Base-by-base conservation (phyloP, 2,113 vertebrate genomes). In the Kobus ellipsiprymnus region DNA sequence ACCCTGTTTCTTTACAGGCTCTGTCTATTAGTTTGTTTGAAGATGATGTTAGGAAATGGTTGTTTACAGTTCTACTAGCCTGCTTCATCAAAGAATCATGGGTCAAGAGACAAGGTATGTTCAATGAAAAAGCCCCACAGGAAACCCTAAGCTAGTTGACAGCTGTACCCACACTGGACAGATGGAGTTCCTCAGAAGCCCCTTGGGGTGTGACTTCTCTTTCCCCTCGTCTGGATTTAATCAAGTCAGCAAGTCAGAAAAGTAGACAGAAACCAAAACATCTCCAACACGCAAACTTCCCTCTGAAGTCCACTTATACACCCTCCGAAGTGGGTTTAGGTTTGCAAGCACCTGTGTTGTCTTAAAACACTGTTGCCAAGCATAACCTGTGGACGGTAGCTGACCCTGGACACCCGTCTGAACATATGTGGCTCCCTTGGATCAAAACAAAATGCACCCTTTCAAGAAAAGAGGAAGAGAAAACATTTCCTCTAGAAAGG, bases 311-410 rank as follows among this genome's bases (percentile, higher is more conserved):
- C 54, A 21, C 62, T 93, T 87, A 95, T 6, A 0, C 33, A 15
- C 84, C 50, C 52, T 94, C 86, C 33, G 57, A 97, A 96, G 82
- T 33, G 33, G 44, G 71, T 85, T 81, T 46, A 3, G 30, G 55
- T 0, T 0, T 23, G n/a, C 88, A 60, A 71, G 27, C 97, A 97
- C 96, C 97, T 95, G 86, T 95, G 97, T 92, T 97, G 95, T 96
- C 85, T 81, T 50, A 74, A 67, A 85, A 84, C 0, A 0, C 50
- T 64, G 7, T 12, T 81, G 97, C 98, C 98, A 98, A 98, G 93
- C 95, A 97, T 25, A 98, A 97, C 48, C 50, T 25, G 30, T 3
- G 44, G 5, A 8, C 1, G 59, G 71, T 2, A 59, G 46, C 12
- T 23, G 80, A 54, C 67, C 50, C 44, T 36, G 93, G n/a, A 81